A percentile compares a stretch with the other conserved stretches of the same genome.
phyloP scores from a whole-genome alignment of 2,888 invertebrate species.

The Gonocerus acuteangulatus region DNA sequence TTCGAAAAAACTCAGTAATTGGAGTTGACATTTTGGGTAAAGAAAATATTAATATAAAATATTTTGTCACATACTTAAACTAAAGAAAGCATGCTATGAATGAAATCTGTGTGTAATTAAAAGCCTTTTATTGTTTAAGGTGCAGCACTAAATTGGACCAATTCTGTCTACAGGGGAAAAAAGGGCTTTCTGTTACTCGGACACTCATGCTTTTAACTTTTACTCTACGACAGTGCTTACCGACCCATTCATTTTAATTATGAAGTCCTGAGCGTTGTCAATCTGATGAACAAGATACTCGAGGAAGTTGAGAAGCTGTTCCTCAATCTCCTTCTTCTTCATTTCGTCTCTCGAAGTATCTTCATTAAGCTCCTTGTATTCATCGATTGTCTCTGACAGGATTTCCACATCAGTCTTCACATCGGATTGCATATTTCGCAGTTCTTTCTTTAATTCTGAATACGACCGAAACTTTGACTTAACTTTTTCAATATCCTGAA shows the following conservation, averaged over 20 bases:
- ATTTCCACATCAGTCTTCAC: constrained; percentile 63
- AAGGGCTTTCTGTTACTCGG: no score
- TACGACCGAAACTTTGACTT: constrained; percentile 51
- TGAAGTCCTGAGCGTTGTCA: constrained; percentile 65
- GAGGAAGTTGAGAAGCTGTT: constrained; percentile 54
- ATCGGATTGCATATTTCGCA: constrained; percentile 53
- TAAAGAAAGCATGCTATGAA: no score
- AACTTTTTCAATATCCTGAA: constrained; percentile 43
- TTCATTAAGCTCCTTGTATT: constrained; percentile 44
- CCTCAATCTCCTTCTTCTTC: constrained; percentile 42
- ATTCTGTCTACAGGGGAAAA: no score
- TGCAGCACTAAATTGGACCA: no score
- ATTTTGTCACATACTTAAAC: no score
- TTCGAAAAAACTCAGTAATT: no score
- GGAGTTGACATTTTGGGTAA: no score
- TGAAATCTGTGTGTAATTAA: no score
- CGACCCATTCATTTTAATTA: constrained; percentile 55
- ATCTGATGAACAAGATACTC: constrained; percentile 69
- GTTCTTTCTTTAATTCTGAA: constrained; percentile 58
- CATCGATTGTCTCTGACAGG: constrained; percentile 49
- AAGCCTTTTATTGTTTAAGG: no score
- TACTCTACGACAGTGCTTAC: constrained; percentile 20
- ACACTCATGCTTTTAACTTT: no score
- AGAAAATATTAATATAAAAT: no score
- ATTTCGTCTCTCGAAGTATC: constrained; percentile 38